These are phyloP conservation scores for Ranitomeya imitator DNA, from an alignment of 2,113 vertebrate genomes.

Conservation along the genomic window DNA sequence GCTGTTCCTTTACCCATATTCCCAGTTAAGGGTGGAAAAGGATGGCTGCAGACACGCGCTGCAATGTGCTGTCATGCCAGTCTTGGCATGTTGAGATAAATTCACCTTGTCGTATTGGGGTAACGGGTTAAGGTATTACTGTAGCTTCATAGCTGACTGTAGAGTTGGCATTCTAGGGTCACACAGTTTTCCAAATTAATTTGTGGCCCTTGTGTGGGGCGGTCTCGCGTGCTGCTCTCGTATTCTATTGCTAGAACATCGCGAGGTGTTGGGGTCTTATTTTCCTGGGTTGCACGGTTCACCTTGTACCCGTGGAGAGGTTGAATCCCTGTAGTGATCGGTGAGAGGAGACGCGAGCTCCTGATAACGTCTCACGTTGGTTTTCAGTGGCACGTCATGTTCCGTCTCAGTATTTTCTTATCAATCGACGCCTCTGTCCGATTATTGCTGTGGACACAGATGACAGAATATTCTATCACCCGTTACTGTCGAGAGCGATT, in stretches of 20 bases:
- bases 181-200: not conserved
- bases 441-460: constrained; percentile 74
- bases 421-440: constrained; percentile 70
- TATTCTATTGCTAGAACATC: not conserved
- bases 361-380: constrained; percentile 55
- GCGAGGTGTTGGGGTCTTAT: not conserved
- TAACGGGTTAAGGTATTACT: not conserved
- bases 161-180: not conserved
- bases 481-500: constrained; percentile 75
- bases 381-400: constrained; percentile 58
- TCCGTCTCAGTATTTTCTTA: constrained; percentile 70
- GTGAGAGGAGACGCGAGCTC: not conserved
- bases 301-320: not conserved
- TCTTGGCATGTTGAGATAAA: not conserved
- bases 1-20: not conserved
- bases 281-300: not conserved
- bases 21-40: not conserved
- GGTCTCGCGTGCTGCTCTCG: not conserved
- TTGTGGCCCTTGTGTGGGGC: not conserved
- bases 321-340: not conserved
- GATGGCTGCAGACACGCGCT: not conserved
- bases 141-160: not conserved
- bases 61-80: not conserved
- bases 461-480: constrained; percentile 77
- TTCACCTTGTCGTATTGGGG: not conserved